phyloP scores from a whole-genome alignment of 1,140 invertebrate species.

The Zaprionus kolodkinae region DNA sequence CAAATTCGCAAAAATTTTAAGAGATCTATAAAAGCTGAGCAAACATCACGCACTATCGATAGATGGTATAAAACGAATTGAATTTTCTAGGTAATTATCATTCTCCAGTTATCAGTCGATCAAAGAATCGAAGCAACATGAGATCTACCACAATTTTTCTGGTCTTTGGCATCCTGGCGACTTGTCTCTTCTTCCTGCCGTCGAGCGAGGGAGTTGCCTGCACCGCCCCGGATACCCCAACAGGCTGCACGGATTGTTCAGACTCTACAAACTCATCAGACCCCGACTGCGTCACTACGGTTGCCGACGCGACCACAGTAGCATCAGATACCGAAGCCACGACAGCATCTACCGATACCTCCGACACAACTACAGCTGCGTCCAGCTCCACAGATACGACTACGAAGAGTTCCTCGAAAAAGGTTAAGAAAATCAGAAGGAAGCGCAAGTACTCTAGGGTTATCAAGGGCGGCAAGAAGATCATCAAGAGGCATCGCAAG shows the following conservation, averaged over 20 bases:
- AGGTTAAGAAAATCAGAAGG: background rate
- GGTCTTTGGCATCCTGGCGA: conserved; percentile 11
- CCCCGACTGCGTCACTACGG: background rate
- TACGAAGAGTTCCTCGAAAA: background rate
- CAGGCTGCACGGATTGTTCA: background rate
- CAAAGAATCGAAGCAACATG: background rate
- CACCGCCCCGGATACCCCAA: background rate
- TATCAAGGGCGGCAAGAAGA: background rate
- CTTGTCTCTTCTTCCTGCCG: background rate
- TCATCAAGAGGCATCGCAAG: background rate
- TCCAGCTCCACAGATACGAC: background rate
- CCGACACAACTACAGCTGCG: background rate
- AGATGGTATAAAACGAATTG: conserved; percentile 4
- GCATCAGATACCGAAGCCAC: background rate
- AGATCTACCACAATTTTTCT: background rate
- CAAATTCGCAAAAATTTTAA: background rate
- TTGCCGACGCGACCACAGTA: background rate
- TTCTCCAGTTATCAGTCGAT: background rate
- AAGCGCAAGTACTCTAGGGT: background rate
- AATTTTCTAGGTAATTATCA: background rate
- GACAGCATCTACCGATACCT: background rate
- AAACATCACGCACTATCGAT: background rate
- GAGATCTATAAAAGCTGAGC: conserved; percentile 1
- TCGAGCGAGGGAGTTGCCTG: background rate
- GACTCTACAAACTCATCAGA: background rate